These are phyloP conservation scores for Aldabrachelys gigantea DNA, from an alignment of 2,113 vertebrate species.

Conservation along the genomic window DNA sequence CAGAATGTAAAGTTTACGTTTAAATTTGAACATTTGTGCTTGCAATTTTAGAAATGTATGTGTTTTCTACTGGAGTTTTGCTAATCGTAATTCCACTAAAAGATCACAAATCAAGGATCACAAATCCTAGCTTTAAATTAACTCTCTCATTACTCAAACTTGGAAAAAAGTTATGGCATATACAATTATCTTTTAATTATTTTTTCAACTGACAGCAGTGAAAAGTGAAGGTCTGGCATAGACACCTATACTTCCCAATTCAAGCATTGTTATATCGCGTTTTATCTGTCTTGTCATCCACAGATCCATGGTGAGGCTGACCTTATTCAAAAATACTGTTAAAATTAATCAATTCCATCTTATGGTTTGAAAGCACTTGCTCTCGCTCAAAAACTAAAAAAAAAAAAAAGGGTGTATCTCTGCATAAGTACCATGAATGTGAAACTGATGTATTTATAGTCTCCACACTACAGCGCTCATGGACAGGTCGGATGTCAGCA, in stretches of 20 bases:
- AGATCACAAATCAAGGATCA: not conserved
- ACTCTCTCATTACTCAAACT: not conserved
- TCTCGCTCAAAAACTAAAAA: not conserved
- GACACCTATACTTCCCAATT: not conserved
- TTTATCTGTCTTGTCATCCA: not conserved
- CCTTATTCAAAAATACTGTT: slow-evolving; percentile 21
- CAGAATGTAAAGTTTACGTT: not conserved
- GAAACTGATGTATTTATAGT: not conserved
- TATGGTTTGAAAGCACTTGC: not conserved
- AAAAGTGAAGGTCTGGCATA: not conserved
- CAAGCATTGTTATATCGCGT: not conserved
- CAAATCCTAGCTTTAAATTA: not conserved
- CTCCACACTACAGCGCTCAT: not conserved
- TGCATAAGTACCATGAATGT: not conserved
- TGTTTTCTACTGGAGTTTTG: not conserved
- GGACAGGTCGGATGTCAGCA: slow-evolving; percentile 22
- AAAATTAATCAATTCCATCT: not conserved
- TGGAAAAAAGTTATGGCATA: not conserved
- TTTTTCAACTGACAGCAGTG: not conserved
- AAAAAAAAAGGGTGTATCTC: not conserved
- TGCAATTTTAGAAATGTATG: not conserved
- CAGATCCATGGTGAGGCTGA: not conserved
- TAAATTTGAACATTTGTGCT: not conserved
- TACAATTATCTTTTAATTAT: not conserved
- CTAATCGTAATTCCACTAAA: not conserved